phyloP scores from a whole-genome alignment of 2,797 vertebrate species.

The Ambastaia sidthimunki region DNA sequence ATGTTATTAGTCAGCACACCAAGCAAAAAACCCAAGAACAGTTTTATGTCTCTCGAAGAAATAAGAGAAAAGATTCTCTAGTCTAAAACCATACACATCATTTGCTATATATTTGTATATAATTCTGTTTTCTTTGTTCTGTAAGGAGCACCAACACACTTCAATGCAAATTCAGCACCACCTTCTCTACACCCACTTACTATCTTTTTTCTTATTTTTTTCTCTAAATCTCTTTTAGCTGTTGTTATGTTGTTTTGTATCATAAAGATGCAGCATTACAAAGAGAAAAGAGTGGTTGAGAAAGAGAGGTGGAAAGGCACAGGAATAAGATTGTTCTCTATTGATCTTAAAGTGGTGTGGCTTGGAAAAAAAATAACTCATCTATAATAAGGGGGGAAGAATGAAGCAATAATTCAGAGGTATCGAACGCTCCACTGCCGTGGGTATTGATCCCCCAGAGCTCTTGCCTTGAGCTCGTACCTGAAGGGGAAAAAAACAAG shows the following conservation, averaged over 20 bases:
- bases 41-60: constrained; percentile 13
- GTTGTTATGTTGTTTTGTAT: constrained; percentile 27
- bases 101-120: not conserved
- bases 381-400: constrained; percentile 96
- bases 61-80: not conserved
- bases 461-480: constrained; percentile 78
- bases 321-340: constrained; percentile 92
- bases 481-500: constrained; percentile 61
- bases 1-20: constrained; percentile 33
- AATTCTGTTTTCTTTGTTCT: not conserved
- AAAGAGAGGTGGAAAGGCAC: constrained; percentile 65
- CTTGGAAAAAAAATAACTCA: constrained; percentile 81
- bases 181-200: not conserved
- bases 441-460: constrained; percentile 85
- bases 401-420: constrained; percentile 98
- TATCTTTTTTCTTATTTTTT: too few species aligned
- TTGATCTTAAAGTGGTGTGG: constrained; percentile 82
- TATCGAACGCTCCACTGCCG: constrained; percentile 88
- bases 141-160: not conserved
- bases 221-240: constrained; percentile 7
- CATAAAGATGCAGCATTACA: constrained; percentile 44
- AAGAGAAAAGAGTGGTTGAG: constrained; percentile 17
- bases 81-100: not conserved
- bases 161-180: constrained; percentile 8
- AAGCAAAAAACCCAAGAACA: constrained; percentile 14